phyloP scores from a whole-genome alignment of 2,888 invertebrate genomes.

The Halictus ligatus region DNA sequence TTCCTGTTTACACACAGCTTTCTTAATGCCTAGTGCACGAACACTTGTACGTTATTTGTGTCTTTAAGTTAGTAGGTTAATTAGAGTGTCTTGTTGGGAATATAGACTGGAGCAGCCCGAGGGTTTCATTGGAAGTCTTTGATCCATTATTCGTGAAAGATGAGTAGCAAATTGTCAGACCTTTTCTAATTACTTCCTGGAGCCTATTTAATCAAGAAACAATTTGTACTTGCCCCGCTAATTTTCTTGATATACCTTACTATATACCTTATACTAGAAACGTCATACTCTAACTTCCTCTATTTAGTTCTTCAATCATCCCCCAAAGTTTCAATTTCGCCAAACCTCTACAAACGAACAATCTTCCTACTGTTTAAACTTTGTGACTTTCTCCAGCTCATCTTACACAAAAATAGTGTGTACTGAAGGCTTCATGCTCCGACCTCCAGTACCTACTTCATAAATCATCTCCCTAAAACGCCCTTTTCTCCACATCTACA shows the following conservation, averaged over 20 bases:
- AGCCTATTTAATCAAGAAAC: neutral
- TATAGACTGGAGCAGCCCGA: neutral
- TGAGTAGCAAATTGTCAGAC: neutral
- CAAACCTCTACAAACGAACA: too few species aligned
- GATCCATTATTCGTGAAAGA: neutral
- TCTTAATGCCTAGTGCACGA: neutral
- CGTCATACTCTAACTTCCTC: neutral
- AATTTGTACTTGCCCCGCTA: neutral
- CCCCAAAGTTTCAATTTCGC: too few species aligned
- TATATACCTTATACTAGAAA: neutral
- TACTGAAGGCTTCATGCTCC: too few species aligned
- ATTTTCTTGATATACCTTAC: neutral
- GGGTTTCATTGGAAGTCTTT: neutral
- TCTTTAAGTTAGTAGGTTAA: slow-evolving; percentile 2
- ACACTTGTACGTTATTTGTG: neutral
- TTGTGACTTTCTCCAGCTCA: too few species aligned
- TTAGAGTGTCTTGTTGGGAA: neutral
- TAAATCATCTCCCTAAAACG: neutral
- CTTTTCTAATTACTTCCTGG: neutral
- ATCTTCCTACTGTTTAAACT: too few species aligned
- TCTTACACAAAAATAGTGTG: too few species aligned
- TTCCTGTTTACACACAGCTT: too few species aligned
- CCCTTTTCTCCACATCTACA: neutral
- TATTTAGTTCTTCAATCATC: neutral
- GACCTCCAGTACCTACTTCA: too few species aligned